These are phyloP conservation scores for Griposia aprilina DNA, from an alignment of 2,888 invertebrate species.

Conservation along the genomic window DNA sequence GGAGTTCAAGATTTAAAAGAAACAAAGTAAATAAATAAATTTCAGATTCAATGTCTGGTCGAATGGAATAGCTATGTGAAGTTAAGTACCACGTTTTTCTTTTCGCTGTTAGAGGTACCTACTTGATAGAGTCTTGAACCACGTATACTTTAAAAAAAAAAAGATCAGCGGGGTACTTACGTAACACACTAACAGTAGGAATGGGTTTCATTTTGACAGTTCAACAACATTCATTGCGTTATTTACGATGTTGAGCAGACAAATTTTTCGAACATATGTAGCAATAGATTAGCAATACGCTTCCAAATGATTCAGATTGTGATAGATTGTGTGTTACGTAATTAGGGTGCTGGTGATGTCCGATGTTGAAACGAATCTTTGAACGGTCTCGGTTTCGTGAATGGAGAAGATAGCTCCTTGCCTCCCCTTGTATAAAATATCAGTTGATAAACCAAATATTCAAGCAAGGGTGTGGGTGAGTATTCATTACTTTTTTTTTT, in stretches of 20 bases:
- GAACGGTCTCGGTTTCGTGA: neutral
- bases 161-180: too few species aligned
- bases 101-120: too few species aligned
- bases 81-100: neutral
- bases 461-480: neutral
- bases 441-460: neutral
- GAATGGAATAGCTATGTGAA: neutral
- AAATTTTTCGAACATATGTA: too few species aligned
- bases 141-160: neutral
- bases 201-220: too few species aligned
- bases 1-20: neutral
- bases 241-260: too few species aligned
- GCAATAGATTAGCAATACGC: too few species aligned
- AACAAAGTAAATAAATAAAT: neutral
- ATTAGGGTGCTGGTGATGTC: too few species aligned
- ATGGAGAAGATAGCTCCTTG: neutral
- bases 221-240: too few species aligned
- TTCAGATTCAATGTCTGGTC: neutral
- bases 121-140: neutral
- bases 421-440: neutral
- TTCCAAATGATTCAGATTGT: too few species aligned
- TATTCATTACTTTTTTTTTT: too few species aligned
- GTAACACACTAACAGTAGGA: too few species aligned
- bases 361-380: neutral
- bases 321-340: too few species aligned